phyloP scores from a whole-genome alignment of 2,888 invertebrate species.

The Hemithea aestivaria region DNA sequence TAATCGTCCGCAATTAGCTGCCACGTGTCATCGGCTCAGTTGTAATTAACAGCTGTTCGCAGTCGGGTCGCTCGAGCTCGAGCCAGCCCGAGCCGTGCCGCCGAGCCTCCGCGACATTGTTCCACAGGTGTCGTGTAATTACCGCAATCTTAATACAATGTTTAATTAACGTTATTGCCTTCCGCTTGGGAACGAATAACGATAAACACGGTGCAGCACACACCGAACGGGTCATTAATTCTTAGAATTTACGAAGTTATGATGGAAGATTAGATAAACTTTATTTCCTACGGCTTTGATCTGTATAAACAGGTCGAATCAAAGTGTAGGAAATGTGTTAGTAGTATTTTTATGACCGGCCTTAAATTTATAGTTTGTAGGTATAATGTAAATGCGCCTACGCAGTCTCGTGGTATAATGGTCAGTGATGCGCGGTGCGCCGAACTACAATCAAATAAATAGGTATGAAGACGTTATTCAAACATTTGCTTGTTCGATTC shows the following conservation, averaged over 20 bases:
- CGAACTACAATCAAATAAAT: conserved; percentile 52
- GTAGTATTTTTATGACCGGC: conserved; percentile 71
- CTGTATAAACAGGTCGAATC: conserved; percentile 72
- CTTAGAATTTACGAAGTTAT: conserved; percentile 47
- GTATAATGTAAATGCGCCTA: conserved; percentile 56
- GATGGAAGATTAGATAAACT: conserved; percentile 65
- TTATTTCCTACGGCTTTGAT: conserved; percentile 69
- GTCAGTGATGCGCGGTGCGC: conserved; percentile 35
- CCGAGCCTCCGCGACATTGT: conserved; percentile 22
- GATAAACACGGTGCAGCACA: conserved; percentile 32
- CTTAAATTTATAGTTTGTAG: conserved; percentile 70
- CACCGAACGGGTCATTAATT: conserved; percentile 42
- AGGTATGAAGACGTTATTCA: conserved; percentile 34
- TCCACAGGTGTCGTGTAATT: conserved; percentile 29
- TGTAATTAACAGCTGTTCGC: conserved; percentile 39
- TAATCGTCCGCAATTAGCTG: conserved; percentile 43
- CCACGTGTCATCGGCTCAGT: conserved; percentile 20
- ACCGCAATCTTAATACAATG: conserved; percentile 26
- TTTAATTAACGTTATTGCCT: conserved; percentile 32
- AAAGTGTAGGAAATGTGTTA: conserved; percentile 75
- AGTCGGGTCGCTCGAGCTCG: conserved; percentile 27
- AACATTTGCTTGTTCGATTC: conserved; percentile 7
- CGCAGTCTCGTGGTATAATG: conserved; percentile 62
- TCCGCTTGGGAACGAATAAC: conserved; percentile 25
- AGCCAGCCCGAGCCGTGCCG: conserved; percentile 1